Conservation (phyloP, 1,140 invertebrate genomes). For the Zeugodacus cucurbitae region DNA sequence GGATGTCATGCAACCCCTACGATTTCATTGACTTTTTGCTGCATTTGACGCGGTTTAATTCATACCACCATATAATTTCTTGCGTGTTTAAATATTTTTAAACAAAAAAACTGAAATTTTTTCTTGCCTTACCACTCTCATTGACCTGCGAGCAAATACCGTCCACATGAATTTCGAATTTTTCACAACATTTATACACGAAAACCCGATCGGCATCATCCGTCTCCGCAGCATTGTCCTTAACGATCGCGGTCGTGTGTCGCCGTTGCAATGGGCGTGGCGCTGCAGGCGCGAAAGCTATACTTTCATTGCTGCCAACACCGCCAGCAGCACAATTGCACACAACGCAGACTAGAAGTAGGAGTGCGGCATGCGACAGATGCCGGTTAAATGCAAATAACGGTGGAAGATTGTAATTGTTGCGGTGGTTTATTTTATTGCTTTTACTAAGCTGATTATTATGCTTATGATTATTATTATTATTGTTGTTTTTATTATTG, state of each 20-base stretch:
- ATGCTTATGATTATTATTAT: not conserved
- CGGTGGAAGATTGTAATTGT: not conserved
- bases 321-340: not conserved
- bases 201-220: slow-evolving; percentile 55
- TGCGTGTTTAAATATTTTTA: too few relatives aligned
- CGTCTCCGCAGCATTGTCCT: not conserved
- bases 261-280: not conserved
- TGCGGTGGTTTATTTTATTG: not conserved
- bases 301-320: not conserved
- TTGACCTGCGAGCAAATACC: slow-evolving; percentile 72
- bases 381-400: slow-evolving; percentile 23
- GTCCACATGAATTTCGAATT: slow-evolving; percentile 76
- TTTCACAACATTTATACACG: slow-evolving; percentile 83
- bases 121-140: slow-evolving; percentile 65
- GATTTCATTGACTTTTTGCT: too few relatives aligned
- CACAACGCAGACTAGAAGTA: not conserved
- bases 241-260: not conserved
- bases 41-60: too few relatives aligned
- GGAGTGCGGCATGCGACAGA: not conserved
- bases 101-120: too few relatives aligned
- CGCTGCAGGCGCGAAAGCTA: not conserved
- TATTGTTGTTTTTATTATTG: not conserved
- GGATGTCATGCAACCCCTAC: too few relatives aligned
- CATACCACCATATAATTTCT: too few relatives aligned
- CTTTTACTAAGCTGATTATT: too few relatives aligned